A percentile compares a stretch with the other conserved stretches of the same genome.
phyloP scores from a whole-genome alignment of 2,113 vertebrate species.

The Illadopsis cleaveri region DNA sequence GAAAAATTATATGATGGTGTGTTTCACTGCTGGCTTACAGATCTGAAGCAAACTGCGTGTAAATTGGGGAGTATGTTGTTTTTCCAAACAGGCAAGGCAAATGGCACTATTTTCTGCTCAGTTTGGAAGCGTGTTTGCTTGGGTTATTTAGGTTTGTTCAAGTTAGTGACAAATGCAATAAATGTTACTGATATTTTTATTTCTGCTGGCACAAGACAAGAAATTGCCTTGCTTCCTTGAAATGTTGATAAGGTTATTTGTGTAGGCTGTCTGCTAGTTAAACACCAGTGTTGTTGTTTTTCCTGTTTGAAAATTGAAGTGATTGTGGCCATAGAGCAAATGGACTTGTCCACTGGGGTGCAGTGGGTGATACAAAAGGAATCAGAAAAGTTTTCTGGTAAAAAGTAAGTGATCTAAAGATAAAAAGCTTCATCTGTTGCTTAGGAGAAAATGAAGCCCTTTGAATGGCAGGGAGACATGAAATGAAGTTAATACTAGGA shows the following conservation, averaged over 20 bases:
- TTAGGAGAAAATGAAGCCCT: not conserved
- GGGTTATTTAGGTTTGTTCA: not conserved
- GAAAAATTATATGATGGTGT: not conserved
- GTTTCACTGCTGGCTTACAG: not conserved
- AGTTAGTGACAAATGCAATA: not conserved
- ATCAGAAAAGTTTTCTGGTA: not conserved
- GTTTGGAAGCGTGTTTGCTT: not conserved
- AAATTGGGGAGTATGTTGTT: not conserved
- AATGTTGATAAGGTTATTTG: not conserved
- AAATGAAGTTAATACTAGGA: not conserved
- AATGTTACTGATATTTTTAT: not conserved
- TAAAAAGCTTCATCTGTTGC: not conserved
- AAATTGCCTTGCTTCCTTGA: not conserved
- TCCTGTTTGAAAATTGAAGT: not conserved
- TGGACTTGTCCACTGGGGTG: not conserved
- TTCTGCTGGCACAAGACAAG: not conserved
- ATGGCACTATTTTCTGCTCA: not conserved
- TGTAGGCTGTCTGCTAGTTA: not conserved
- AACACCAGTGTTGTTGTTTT: not conserved
- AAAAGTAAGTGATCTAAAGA: not conserved
- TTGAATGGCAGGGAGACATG: not conserved
- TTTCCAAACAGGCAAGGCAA: not conserved
- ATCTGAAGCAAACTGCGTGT: not conserved
- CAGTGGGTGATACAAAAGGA: not conserved
- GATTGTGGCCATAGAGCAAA: not conserved